Percentiles rank a stretch among this genome's conserved stretches.
phyloP scores from a whole-genome alignment of 1,140 invertebrate species.

The Drosophila pseudoobscura region DNA sequence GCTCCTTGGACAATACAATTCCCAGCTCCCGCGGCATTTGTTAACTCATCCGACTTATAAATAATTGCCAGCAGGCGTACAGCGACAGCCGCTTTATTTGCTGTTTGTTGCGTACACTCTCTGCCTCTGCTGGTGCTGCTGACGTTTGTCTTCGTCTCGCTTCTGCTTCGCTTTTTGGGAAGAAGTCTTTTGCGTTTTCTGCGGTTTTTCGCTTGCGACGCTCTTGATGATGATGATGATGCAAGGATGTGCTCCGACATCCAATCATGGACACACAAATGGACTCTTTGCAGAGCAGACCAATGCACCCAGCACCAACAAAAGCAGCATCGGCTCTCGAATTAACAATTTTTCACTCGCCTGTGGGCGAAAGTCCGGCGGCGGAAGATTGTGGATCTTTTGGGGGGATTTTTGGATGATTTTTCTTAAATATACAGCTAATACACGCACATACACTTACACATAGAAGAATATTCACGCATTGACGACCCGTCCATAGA shows the following conservation, averaged over 20 bases:
- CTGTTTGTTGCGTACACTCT: conserved; percentile 12
- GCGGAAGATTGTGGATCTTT: conserved; percentile 50
- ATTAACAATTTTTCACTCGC: conserved; percentile 51
- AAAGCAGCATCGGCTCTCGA: conserved; percentile 2
- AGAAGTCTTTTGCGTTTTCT: conserved; percentile 43
- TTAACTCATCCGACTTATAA: conserved; percentile 46
- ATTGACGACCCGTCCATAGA: conserved; percentile 75
- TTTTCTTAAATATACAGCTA: conserved; percentile 57
- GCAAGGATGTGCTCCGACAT: conserved; percentile 62
- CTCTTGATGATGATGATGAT: conserved; percentile 70
- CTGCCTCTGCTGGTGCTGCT: conserved; percentile 42
- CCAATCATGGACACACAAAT: conserved; percentile 53
- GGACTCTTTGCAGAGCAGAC: conserved; percentile 15
- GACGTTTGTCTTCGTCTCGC: conserved; percentile 57
- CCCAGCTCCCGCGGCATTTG: conserved; percentile 39
- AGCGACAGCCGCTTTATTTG: conserved; percentile 28
- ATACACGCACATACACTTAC: conserved; percentile 69
- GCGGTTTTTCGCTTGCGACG: conserved; percentile 50
- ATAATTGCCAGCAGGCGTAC: conserved; percentile 37
- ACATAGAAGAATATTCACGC: conserved; percentile 81
- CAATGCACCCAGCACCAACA: conserved; percentile 20
- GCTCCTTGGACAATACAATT: conserved; percentile 27
- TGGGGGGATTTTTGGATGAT: conserved; percentile 37
- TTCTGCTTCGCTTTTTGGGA: conserved; percentile 45
- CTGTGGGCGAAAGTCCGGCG: conserved; percentile 38